Evolutionary conservation across 2,797 vertebrate genomes (phyloP), one percentile per base, ranked within the genome.

Genomic region (Myotis findleyi): DNA sequence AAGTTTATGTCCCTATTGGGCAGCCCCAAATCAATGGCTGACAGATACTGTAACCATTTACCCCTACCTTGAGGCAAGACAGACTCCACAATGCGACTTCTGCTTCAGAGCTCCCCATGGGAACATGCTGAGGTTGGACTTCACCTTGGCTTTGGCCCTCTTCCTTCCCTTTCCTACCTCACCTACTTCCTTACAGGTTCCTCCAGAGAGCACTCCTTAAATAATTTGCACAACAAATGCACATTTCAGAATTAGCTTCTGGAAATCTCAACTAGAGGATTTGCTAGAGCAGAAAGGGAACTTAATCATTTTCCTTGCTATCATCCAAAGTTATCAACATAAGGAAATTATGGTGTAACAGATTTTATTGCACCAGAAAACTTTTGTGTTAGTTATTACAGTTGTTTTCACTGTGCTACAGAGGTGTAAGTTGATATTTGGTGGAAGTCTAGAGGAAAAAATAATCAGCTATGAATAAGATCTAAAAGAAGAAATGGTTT

Each of bases 401-500:
- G 51, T n/a, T 80, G 62, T 69, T 96, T 93, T 71, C 59, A 91
- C 44, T 9, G 13, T 33, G 12, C 25, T 75, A 47, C 10, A 80
- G 49, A 55, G 7, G 30, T 89, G 21, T 14, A 30, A 23, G 53
- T 41, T 83, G 36, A 59, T 80, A 79, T 73, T 83, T 93, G 69
- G 6, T 72, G 8, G 21, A n/a, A 44, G 2, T 59, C 68, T 57
- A 75, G 51, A 83, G 17, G 30, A 68, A 83, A 16, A 93, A 9
- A 18, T 77, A 77, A 72, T 66, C 49, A 53, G 81, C 87, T 72
- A 83, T 57, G 49, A 79, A 64, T 87, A 68, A 87, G 25, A 68
- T 38, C 81, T n/a, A 88, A 82, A 33, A n/a, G 20, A 88, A 94
- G 16, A 66, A 87, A 82, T 66, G 4, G 14, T 96, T 86, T 86